Conservation (phyloP, 2,888 invertebrate genomes). For the Thera obeliscata region DNA sequence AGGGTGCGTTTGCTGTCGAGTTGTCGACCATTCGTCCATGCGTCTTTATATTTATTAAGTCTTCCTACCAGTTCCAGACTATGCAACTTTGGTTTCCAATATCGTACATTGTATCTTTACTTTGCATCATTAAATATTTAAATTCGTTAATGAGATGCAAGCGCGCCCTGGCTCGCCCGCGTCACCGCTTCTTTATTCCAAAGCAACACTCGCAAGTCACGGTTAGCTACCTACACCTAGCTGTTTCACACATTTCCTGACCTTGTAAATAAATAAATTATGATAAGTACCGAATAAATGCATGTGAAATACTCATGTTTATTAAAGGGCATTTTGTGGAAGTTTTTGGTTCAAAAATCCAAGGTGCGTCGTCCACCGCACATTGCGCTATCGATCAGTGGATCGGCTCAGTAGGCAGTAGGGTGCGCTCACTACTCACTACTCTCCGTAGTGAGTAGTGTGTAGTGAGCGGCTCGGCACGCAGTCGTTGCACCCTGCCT, state of each 20-base stretch:
- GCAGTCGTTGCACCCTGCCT: too few relatives aligned
- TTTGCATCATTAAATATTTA: neutral
- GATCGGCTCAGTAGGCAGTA: too few relatives aligned
- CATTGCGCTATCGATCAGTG: neutral
- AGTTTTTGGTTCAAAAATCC: conserved; percentile 29
- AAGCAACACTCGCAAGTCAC: conserved; percentile 16
- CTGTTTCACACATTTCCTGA: conserved; percentile 11
- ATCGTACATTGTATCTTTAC: neutral
- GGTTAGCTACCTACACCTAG: neutral
- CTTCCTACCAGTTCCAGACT: too few relatives aligned
- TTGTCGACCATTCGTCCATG: too few relatives aligned
- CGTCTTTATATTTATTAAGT: too few relatives aligned
- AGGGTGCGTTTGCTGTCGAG: too few relatives aligned
- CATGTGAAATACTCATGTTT: conserved; percentile 27
- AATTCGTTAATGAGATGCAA: neutral
- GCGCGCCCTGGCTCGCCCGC: neutral
- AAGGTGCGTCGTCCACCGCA: conserved; percentile 2
- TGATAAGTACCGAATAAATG: conserved; percentile 23
- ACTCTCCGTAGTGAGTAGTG: too few relatives aligned
- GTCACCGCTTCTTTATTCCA: neutral
- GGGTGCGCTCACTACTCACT: too few relatives aligned
- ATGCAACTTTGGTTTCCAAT: neutral
- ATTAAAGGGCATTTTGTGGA: conserved; percentile 25
- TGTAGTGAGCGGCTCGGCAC: too few relatives aligned
- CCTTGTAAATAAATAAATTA: conserved; percentile 30